phyloP scores from a whole-genome alignment of 2,113 vertebrate genomes.

The Apodemus speciosus region DNA sequence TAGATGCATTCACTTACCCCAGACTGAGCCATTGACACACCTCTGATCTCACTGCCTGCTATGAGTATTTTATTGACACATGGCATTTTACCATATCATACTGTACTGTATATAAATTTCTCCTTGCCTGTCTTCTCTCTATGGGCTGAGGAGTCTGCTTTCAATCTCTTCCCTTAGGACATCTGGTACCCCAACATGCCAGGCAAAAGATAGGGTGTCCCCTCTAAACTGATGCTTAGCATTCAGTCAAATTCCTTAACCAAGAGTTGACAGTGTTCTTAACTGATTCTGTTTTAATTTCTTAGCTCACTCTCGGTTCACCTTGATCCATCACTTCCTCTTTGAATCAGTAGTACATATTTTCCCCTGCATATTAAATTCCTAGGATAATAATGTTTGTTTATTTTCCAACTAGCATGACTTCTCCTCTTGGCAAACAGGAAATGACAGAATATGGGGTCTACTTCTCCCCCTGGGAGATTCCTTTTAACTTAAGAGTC shows the following conservation, averaged over 20 bases:
- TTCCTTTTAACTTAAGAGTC: slow-evolving; percentile 58
- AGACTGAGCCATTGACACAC: no score
- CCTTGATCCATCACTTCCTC: not conserved
- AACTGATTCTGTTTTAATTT: not conserved
- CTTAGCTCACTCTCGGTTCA: not conserved
- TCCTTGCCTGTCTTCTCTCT: not conserved
- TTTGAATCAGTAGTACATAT: not conserved
- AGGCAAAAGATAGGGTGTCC: no score
- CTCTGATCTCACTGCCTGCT: fast-evolving
- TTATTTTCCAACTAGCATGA: not conserved
- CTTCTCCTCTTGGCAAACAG: slow-evolving; percentile 35
- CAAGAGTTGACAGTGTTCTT: not conserved
- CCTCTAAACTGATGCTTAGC: no score
- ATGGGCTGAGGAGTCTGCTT: not conserved
- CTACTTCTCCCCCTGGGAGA: slow-evolving; percentile 38
- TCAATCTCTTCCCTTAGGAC: not conserved
- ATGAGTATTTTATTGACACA: no score
- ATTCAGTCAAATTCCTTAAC: not conserved
- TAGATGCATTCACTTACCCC: not conserved
- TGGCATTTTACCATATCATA: not conserved
- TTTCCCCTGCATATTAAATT: not conserved
- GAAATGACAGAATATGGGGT: slow-evolving; percentile 57
- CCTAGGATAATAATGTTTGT: not conserved
- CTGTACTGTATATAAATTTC: fast-evolving
- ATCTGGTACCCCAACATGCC: fast-evolving